These are phyloP conservation scores for Chrysopa pallens DNA, from an alignment of 1,140 invertebrate genomes.

Conservation along the genomic window DNA sequence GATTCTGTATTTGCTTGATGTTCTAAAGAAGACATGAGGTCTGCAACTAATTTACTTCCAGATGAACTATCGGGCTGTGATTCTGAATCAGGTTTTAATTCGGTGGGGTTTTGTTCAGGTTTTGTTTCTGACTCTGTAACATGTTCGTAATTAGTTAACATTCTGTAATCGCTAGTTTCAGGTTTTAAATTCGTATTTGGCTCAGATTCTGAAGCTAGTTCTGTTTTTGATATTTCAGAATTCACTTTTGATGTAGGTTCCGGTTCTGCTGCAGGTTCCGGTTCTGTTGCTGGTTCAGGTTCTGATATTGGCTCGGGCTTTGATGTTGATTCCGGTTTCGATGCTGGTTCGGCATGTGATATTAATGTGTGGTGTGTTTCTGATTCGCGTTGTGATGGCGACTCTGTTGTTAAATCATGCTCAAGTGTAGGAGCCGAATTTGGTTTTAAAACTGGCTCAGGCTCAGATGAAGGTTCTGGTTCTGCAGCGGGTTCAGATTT, in stretches of 20 bases:
- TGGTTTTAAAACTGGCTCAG: conserved; percentile 5
- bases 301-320: conserved; percentile 10
- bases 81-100: too few relatives aligned
- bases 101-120: too few relatives aligned
- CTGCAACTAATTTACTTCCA: too few relatives aligned
- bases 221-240: not conserved
- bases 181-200: conserved; percentile 8
- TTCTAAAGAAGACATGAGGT: too few relatives aligned
- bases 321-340: conserved; percentile 7
- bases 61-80: too few relatives aligned
- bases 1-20: not conserved
- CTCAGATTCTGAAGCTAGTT: not conserved
- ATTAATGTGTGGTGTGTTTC: conserved; percentile 13
- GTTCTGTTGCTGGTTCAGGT: conserved; percentile 11
- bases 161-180: too few relatives aligned
- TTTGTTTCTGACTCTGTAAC: too few relatives aligned
- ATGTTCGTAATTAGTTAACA: too few relatives aligned
- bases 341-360: conserved; percentile 9
- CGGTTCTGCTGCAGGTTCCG: conserved; percentile 15
- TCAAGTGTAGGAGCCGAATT: conserved; percentile 9
- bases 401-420: conserved; percentile 7
- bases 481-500: conserved; percentile 15
- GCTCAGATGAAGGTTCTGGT: conserved; percentile 9
- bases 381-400: conserved; percentile 1
- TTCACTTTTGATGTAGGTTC: not conserved